Conservation (phyloP, 2,113 vertebrate species). For the Brachypteracias leptosomus region DNA sequence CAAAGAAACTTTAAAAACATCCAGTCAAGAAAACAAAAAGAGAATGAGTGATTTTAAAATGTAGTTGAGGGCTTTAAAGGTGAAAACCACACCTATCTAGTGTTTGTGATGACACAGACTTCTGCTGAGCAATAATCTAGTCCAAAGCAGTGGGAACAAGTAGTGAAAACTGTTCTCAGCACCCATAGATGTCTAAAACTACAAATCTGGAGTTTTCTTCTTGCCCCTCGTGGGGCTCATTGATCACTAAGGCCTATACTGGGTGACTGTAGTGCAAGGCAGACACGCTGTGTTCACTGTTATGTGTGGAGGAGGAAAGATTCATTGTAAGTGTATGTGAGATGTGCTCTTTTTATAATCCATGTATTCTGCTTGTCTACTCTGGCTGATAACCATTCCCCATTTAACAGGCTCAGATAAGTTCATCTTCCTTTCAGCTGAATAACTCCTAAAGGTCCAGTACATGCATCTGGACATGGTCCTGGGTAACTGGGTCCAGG, state of each 20-base stretch:
- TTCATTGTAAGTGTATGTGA: not conserved
- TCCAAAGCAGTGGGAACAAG: not conserved
- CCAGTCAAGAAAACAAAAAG: not conserved
- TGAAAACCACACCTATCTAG: not conserved
- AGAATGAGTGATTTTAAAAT: not conserved
- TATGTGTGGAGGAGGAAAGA: not conserved
- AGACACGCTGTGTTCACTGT: not conserved
- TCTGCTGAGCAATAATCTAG: not conserved
- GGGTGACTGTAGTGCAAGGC: not conserved
- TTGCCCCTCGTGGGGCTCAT: not conserved
- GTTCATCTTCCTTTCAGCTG: not conserved
- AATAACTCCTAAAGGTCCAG: not conserved
- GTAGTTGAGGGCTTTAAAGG: not conserved
- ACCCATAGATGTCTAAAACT: not conserved
- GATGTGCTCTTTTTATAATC: not conserved
- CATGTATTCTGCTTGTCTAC: not conserved
- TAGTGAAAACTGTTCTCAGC: not conserved
- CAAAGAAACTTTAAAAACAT: not conserved
- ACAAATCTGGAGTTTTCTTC: not conserved
- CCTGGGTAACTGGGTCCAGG: not conserved
- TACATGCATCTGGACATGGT: not conserved
- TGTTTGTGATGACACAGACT: not conserved
- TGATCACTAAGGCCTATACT: accelerated
- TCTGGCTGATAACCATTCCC: not conserved
- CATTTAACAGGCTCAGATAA: not conserved